Evolutionary conservation across 2,113 vertebrate genomes (phyloP), one percentile per base, ranked within the genome.

Genomic region (Pachypanchax playfairii): DNA sequence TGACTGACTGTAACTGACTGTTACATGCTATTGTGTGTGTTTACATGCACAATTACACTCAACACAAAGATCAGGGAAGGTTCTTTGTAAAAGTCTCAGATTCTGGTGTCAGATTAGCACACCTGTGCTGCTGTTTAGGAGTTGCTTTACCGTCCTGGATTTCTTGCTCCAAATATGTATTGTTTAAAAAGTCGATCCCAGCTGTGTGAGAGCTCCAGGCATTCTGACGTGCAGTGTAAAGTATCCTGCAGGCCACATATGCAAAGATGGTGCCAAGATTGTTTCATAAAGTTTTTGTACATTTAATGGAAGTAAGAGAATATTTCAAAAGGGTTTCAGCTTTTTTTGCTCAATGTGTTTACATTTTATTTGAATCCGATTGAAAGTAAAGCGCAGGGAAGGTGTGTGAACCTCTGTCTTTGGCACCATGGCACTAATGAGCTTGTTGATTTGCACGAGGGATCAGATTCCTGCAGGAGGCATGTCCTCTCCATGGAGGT

Each of bases 401-500:
- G 63, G 14, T 58, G 67, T 65, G 65, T 3, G 20, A 67, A 70
- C 64, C 20, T 35, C 61, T 52, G 70, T 28, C 25, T 59, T 49
- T 38, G 38, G 24, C n/a, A n/a, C n/a, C n/a, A n/a, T n/a, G n/a
- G n/a, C n/a, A n/a, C n/a, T n/a, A n/a, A n/a, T n/a, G n/a, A n/a
- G n/a, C n/a, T n/a, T n/a, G n/a, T n/a, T n/a, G n/a, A n/a, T n/a
- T n/a, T n/a, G n/a, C 25, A 25, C 4, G 12, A n/a, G 39, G 62
- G 60, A 76, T 82, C 65, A 29, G 77, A 86, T 86, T 87, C 80
- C 80, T 73, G 58, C 47, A 2, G 1, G 50, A 55, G 63, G 33
- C 13, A 31, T 29, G 69, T 77, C 78, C 41, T 86, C 82, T 75
- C 78, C 78, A 82, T 80, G 80, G n/a, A n/a, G n/a, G n/a, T n/a